Evolutionary conservation across 2,797 vertebrate species (phyloP).

Genomic region (Poecilia velifera): DNA sequence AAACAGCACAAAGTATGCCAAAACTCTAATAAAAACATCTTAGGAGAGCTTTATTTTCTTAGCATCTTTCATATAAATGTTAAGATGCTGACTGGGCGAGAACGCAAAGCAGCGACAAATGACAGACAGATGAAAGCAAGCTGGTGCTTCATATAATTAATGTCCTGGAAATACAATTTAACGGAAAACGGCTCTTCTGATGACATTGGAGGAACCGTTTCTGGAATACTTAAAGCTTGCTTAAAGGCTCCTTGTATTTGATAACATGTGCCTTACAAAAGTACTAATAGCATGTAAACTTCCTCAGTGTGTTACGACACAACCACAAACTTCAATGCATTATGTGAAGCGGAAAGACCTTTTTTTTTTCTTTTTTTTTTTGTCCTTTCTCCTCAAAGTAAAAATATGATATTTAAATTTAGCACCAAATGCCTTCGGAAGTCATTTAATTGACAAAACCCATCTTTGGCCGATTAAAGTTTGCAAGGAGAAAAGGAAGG

Average conservation of each 20-base stretch:
- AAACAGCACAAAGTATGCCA: conserved; percentile 4
- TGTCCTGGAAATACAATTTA: conserved; percentile 21
- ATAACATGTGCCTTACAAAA: conserved; percentile 2
- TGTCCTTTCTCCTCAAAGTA: background rate
- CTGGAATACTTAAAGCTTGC: background rate
- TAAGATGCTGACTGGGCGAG: conserved; percentile 3
- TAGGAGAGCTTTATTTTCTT: background rate
- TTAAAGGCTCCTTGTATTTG: background rate
- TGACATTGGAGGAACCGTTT: conserved; percentile 19
- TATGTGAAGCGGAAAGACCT: background rate
- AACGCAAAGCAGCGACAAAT: conserved; percentile 45
- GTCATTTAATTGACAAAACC: background rate
- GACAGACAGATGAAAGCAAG: conserved; percentile 53
- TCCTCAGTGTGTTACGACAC: background rate
- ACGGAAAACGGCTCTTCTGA: conserved; percentile 36
- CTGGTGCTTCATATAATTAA: conserved; percentile 35
- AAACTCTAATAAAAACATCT: background rate
- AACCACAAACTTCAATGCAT: background rate
- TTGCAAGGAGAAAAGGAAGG: background rate
- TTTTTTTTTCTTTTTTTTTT: background rate
- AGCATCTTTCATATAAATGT: conserved; percentile 2
- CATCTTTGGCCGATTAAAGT: background rate
- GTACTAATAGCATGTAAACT: background rate
- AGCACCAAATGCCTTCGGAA: background rate
- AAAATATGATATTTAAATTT: background rate